Percentiles rank a stretch among this genome's conserved stretches.
Conservation (phyloP, 2,113 vertebrate genomes). For the Phylloscopus whistleri region DNA sequence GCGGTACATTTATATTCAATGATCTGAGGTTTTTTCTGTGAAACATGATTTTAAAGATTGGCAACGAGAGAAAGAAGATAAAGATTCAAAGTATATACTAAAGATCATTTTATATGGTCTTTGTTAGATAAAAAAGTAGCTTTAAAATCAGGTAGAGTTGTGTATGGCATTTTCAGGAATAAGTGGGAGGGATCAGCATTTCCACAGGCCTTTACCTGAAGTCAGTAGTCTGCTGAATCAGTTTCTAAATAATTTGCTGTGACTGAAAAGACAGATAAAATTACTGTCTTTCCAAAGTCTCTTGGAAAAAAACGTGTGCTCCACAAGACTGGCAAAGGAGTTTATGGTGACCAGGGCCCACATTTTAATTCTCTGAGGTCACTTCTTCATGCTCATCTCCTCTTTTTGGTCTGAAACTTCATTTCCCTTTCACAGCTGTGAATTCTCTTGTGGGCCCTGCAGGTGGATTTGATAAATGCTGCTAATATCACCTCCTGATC, state of each 20-base stretch:
- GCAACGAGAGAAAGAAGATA: neutral
- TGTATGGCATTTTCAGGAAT: neutral
- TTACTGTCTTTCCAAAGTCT: neutral
- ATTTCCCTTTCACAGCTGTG: constrained; percentile 86
- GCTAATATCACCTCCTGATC: constrained; percentile 90
- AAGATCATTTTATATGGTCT: neutral
- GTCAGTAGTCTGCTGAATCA: neutral
- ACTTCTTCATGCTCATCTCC: constrained; percentile 26
- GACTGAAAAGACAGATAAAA: neutral
- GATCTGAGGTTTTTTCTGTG: neutral
- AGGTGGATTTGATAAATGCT: constrained; percentile 88
- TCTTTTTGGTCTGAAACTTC: constrained; percentile 65
- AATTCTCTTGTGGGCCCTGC: constrained; percentile 80
- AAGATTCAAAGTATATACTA: neutral
- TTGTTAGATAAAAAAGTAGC: neutral
- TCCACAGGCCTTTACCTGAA: neutral
- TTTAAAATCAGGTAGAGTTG: neutral
- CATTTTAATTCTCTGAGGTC: constrained; percentile 46
- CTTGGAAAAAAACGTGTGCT: neutral
- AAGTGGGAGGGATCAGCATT: neutral
- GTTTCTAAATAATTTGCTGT: constrained; percentile 5
- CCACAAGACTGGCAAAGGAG: neutral
- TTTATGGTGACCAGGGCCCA: neutral
- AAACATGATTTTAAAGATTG: neutral
- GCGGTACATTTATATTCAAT: neutral